Base-by-base conservation (phyloP, 2,888 invertebrate species). In the Ochropacha duplaris region DNA sequence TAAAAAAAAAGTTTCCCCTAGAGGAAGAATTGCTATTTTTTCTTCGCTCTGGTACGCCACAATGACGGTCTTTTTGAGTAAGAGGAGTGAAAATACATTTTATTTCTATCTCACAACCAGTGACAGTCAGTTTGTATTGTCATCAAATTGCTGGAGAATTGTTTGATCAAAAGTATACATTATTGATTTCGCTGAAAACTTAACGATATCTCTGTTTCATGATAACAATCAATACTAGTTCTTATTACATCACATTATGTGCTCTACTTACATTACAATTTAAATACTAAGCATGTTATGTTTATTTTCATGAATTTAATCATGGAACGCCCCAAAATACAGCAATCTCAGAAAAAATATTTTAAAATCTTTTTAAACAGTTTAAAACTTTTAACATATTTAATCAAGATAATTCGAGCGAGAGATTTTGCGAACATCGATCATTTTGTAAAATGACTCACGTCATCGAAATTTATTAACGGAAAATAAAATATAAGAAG, bases 261-360 rank as follows among this genome's bases (percentile, higher is more conserved):
- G 36, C n/a, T 36, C 36, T 36, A 14, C 36, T n/a, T 36, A 11
- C 36, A 36, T 36, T 36, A 2, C 39, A 39, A 61, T n/a, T 61
- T 59, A 54, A 51, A 60, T 24, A 57, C 59, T 56, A 59, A 59
- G 54, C 52, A 54, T 36, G 31, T n/a, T n/a, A n/a, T n/a, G 34
- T 55, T 39, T 22, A 50, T 49, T 49, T 36, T 34, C 54, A 57
- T 49, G 49, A 62, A 59, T 59, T 60, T 55, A 31, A 57, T 57
- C 50, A 31, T 16, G 50, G 52, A 55, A 58, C 60, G 56, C 57
- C 61, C 57, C 58, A 31, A 64, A 68, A 62, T 61, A 60, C 65
- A 59, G 58, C 52, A 54, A 58, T 64, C n/a, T n/a, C n/a, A n/a
- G n/a, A n/a, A n/a, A n/a, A n/a, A n/a, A n/a, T n/a, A n/a, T n/a